Evolutionary conservation across 92 coral and sea anemone genomes (phyloP).

Genomic region (Epizoanthus stellaris): DNA sequence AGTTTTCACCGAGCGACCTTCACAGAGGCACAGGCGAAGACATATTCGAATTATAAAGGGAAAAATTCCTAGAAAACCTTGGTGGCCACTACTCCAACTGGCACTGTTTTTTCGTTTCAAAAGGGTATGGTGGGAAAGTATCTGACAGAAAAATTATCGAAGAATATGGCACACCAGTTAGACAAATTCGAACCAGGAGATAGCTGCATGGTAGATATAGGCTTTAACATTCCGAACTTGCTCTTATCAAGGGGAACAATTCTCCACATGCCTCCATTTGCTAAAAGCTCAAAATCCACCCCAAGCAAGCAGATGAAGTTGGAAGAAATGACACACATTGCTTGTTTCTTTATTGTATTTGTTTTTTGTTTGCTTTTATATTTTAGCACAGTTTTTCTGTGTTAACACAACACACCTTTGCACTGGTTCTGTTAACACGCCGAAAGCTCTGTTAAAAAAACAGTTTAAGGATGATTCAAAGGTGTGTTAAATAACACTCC

Average conservation of each 20-base stretch:
- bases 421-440: too few species aligned
- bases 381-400: too few species aligned
- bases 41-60: slow-evolving; percentile 42
- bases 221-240: slow-evolving; percentile 33
- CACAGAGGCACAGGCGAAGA: slow-evolving; percentile 39
- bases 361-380: too few species aligned
- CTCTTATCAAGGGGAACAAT: slow-evolving; percentile 21
- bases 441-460: too few species aligned
- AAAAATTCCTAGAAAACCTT: slow-evolving; percentile 28
- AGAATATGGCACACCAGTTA: neutral
- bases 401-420: too few species aligned
- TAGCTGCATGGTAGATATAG: slow-evolving; percentile 39
- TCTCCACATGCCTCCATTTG: slow-evolving; percentile 40
- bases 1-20: slow-evolving; percentile 47
- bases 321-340: too few species aligned
- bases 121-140: slow-evolving; percentile 1
- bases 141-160: neutral
- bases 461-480: too few species aligned
- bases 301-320: neutral
- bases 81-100: slow-evolving; percentile 30
- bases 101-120: slow-evolving; percentile 13
- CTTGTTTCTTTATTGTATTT: too few species aligned
- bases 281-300: slow-evolving; percentile 14
- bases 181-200: neutral
- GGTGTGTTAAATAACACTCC: too few species aligned